Percentiles rank a stretch among this genome's conserved stretches.
These are phyloP conservation scores for Eristalis intricaria DNA, from an alignment of 2,888 invertebrate species.

Conservation along the genomic window DNA sequence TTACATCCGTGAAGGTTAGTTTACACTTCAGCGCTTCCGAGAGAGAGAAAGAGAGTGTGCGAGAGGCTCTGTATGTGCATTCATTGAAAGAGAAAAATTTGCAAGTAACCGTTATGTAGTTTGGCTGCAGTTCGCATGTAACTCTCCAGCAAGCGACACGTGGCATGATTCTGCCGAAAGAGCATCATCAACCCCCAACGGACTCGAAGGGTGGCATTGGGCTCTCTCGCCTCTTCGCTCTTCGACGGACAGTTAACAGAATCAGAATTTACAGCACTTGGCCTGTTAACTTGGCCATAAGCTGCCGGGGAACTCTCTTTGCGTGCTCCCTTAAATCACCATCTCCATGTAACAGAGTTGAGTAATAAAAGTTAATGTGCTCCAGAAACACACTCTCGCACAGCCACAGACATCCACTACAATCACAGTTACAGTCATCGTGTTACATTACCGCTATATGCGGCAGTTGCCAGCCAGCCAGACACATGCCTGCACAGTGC, in stretches of 20 bases:
- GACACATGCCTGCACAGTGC: conserved; percentile 15
- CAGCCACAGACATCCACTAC: conserved; percentile 19
- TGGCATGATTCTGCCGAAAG: conserved; percentile 21
- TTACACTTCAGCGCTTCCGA: conserved; percentile 33
- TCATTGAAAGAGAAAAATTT: conserved; percentile 50
- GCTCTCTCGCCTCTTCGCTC: conserved; percentile 22
- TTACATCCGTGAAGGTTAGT: conserved; percentile 35
- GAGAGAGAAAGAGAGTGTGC: conserved; percentile 11
- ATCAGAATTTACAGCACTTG: conserved; percentile 40
- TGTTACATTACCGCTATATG: conserved; percentile 53
- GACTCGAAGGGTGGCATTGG: not conserved
- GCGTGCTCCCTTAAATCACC: conserved; percentile 40
- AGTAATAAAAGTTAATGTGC: conserved; percentile 61
- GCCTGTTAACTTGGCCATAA: conserved; percentile 63
- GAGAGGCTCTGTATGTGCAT: not conserved
- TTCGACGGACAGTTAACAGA: conserved; percentile 57
- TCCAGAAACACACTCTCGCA: conserved; percentile 41
- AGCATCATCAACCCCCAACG: conserved; percentile 8
- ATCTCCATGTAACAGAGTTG: conserved; percentile 37
- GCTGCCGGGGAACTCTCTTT: conserved; percentile 37
- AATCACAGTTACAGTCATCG: not conserved
- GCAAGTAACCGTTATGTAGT: conserved; percentile 54
- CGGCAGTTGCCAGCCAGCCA: conserved; percentile 67
- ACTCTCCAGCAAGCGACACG: conserved; percentile 40
- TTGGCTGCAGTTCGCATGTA: conserved; percentile 15